Base-by-base conservation (phyloP, 2,888 invertebrate species). In the Pseudococcus longispinus region DNA sequence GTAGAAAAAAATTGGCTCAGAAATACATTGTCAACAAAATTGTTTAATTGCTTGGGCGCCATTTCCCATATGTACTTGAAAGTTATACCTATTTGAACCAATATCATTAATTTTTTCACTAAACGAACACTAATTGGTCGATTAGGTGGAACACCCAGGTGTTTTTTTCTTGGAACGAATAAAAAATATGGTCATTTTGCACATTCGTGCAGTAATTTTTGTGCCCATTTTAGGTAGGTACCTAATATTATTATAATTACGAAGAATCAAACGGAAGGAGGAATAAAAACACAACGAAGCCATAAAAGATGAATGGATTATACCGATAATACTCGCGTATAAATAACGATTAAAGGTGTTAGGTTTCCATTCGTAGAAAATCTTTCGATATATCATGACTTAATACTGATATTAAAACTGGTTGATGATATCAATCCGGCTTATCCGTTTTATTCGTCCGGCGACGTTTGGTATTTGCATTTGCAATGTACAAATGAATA, bases 281-380 rank as follows among this genome's bases (percentile, higher is more conserved):
- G 18, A 65, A 70, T 18, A 29, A 29, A 70, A 26, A 70, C 23
- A 60, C 60, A 29, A 15, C 29, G 70, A 70, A 70, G 70, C 70
- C 70, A 18, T 70, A 26, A 29, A 70, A 70, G 32, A 15, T 70
- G 26, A 70, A 70, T 29, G 15, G 70, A 70, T 70, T 70, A 70
- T 29, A 70, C 29, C 60, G 60, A 60, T 60, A 60, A 51, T 51
- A 51, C 51, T 18, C 60, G 13, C 20, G 32, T 70, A 70, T 70
- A 70, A 29, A 70, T 70, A 18, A 70, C 70, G 70, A 32, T 70
- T 29, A 70, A 70, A 70, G 70, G 70, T 70, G 70, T 70, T 70
- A 18, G 70, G 70, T 70, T 70, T 70, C 70, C 70, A 70, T 70
- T 70, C 29, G 70, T 70, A 70, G 70, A 70, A 70, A 60, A 70